Percentiles rank a stretch among this genome's conserved stretches.
phyloP scores from a whole-genome alignment of 2,888 invertebrate species.

The Agriopis marginaria region DNA sequence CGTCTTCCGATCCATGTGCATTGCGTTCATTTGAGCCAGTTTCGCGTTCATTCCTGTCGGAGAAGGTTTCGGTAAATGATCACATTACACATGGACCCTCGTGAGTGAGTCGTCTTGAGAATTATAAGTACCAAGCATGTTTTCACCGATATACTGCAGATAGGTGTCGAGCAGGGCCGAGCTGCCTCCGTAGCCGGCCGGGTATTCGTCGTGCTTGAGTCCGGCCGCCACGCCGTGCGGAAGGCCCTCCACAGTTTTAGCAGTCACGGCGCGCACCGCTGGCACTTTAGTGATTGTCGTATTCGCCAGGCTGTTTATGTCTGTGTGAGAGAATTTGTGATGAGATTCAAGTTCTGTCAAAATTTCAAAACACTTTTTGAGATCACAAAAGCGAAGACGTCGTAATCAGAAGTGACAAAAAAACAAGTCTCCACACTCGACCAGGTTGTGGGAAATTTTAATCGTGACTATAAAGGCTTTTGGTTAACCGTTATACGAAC shows the following conservation, averaged over 20 bases:
- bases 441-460: no score
- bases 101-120: background rate
- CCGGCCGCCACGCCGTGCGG: slow-evolving; percentile 87
- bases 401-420: background rate
- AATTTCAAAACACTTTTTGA: background rate
- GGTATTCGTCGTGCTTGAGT: slow-evolving; percentile 89
- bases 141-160: slow-evolving; percentile 95
- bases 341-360: background rate
- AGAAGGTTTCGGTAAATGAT: slow-evolving; percentile 6
- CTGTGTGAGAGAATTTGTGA: slow-evolving; percentile 51
- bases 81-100: background rate
- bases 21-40: slow-evolving; percentile 91
- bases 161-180: slow-evolving; percentile 95
- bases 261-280: slow-evolving; percentile 88
- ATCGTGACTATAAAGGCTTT: no score
- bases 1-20: slow-evolving; percentile 81
- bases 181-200: slow-evolving; percentile 89
- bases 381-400: background rate
- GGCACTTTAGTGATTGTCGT: slow-evolving; percentile 89
- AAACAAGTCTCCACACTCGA: background rate
- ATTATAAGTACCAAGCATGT: slow-evolving; percentile 87
- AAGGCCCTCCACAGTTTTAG: slow-evolving; percentile 88
- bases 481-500: no score
- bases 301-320: slow-evolving; percentile 86
- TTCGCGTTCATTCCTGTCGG: slow-evolving; percentile 91